A percentile compares a stretch with the other conserved stretches of the same genome.
phyloP scores from a whole-genome alignment of 92 coral and sea anemone genomes.

The Umimayanthus kanabou region DNA sequence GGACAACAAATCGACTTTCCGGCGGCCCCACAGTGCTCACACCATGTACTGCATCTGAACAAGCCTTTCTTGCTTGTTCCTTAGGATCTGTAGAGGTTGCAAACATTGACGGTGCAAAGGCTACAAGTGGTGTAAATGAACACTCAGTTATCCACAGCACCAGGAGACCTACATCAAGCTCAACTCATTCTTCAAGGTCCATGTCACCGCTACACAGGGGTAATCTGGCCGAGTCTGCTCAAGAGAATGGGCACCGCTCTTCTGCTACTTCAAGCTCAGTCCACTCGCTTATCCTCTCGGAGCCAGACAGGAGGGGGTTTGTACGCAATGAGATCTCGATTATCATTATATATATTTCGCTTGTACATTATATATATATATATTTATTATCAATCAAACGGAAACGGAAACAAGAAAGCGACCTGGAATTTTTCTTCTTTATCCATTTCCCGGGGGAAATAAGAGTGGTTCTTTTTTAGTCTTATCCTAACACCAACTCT shows the following conservation, averaged over 20 bases:
- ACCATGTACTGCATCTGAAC: too few relatives aligned
- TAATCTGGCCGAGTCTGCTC: background rate
- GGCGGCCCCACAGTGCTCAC: too few relatives aligned
- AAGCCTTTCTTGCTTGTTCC: background rate
- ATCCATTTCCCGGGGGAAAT: too few relatives aligned
- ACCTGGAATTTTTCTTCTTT: too few relatives aligned
- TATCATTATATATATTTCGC: too few relatives aligned
- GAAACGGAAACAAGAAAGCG: too few relatives aligned
- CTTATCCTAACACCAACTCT: too few relatives aligned
- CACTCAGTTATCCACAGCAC: background rate
- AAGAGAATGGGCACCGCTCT: background rate
- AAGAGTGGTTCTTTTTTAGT: too few relatives aligned
- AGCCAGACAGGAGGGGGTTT: background rate
- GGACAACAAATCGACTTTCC: too few relatives aligned
- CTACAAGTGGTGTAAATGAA: background rate
- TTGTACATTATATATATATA: too few relatives aligned
- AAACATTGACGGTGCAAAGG: background rate
- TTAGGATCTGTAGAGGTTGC: background rate
- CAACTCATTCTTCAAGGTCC: background rate
- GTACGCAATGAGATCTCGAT: background rate
- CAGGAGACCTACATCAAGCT: background rate
- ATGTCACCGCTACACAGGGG: background rate
- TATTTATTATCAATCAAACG: too few relatives aligned
- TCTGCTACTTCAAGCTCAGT: background rate
- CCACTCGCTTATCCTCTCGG: background rate